Conservation (phyloP, 2,888 invertebrate species). For the Plebejus argus region DNA sequence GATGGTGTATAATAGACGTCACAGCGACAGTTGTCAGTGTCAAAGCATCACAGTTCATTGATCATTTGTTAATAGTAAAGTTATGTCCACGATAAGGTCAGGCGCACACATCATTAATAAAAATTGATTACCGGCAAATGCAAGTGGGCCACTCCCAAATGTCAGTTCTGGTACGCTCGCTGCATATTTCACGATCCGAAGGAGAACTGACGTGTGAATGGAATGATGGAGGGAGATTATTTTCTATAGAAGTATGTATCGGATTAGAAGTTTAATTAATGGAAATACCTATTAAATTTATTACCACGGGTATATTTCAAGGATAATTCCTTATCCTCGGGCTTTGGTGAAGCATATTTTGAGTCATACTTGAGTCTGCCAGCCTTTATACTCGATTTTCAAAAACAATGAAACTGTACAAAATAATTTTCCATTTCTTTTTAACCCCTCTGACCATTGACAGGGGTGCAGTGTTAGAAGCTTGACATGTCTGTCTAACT, state of each 20-base stretch:
- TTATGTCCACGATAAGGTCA: conserved; percentile 28
- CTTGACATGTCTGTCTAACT: neutral
- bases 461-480: too few relatives aligned
- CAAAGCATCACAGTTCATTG: conserved; percentile 24
- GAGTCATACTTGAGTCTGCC: too few relatives aligned
- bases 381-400: too few relatives aligned
- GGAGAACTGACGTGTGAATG: conserved; percentile 11
- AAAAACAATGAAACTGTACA: neutral
- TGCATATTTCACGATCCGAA: conserved; percentile 2
- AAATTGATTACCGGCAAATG: conserved; percentile 25
- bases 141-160: conserved; percentile 4
- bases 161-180: conserved; percentile 11
- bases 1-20: conserved; percentile 22
- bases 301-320: neutral
- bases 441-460: too few relatives aligned
- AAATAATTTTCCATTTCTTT: neutral
- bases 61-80: conserved; percentile 29
- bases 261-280: neutral
- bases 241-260: neutral
- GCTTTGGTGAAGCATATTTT: neutral
- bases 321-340: neutral
- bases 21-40: conserved; percentile 21
- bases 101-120: conserved; percentile 23
- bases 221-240: neutral
- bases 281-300: neutral